phyloP scores from a whole-genome alignment of 2,113 vertebrate genomes.

The Passer domesticus region DNA sequence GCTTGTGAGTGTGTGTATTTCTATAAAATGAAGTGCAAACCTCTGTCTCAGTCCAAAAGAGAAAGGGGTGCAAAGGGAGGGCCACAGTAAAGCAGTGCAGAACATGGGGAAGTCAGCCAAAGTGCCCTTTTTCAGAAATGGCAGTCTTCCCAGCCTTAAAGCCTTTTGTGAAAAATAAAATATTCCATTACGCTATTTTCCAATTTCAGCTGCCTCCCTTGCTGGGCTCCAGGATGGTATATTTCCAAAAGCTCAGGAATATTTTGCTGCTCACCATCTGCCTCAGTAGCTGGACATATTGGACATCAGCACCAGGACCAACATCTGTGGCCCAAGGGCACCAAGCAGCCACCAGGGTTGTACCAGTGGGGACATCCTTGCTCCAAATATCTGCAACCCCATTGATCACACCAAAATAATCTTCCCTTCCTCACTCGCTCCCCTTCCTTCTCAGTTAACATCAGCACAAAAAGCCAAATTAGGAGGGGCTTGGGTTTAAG shows the following conservation, averaged over 20 bases:
- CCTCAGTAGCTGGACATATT: slow-evolving; percentile 82
- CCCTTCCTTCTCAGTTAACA: not conserved
- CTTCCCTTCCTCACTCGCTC: not conserved
- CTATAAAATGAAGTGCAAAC: not conserved
- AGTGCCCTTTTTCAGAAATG: slow-evolving; percentile 51
- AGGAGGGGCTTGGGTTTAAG: not conserved
- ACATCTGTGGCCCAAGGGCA: slow-evolving; percentile 69
- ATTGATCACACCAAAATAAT: not conserved
- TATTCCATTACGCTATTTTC: slow-evolving; percentile 90
- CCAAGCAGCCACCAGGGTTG: not conserved
- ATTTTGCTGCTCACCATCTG: slow-evolving; percentile 85
- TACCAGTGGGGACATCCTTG: not conserved
- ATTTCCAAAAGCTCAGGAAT: slow-evolving; percentile 77
- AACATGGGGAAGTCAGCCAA: slow-evolving; percentile 50
- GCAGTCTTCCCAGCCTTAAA: slow-evolving; percentile 69
- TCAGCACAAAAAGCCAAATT: not conserved
- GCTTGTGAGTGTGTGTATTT: not conserved
- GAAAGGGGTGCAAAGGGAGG: not conserved
- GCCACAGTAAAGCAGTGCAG: not conserved
- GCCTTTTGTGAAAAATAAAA: slow-evolving; percentile 75
- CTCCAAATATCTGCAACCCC: not conserved
- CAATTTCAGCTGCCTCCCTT: slow-evolving; percentile 78
- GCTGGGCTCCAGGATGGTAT: slow-evolving; percentile 71
- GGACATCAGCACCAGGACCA: slow-evolving; percentile 81
- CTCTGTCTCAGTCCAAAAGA: not conserved